Conservation (phyloP, 2,888 invertebrate species). For the Noctuana brunneofusca region DNA sequence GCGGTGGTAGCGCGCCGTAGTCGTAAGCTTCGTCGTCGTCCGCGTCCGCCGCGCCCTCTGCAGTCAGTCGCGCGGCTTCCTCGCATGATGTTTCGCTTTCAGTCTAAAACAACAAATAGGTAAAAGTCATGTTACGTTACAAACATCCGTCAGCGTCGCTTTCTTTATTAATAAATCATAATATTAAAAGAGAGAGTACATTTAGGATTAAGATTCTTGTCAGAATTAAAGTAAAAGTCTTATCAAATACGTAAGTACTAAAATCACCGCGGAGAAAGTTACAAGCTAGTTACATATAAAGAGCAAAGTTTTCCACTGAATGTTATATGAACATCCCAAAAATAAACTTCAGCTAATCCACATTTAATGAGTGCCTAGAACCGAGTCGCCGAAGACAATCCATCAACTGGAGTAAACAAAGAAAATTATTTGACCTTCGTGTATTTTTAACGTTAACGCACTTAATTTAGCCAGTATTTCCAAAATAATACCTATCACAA, state of each 20-base stretch:
- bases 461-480: no score
- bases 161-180: no score
- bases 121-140: not conserved
- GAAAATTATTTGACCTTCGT: not conserved
- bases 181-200: no score
- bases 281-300: no score
- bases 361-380: not conserved
- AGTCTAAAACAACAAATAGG: slow-evolving; percentile 82
- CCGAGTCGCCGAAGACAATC: not conserved
- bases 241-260: no score
- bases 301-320: slow-evolving; percentile 3
- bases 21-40: slow-evolving; percentile 85
- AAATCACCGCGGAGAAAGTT: no score
- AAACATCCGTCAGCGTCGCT: no score
- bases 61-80: slow-evolving; percentile 91
- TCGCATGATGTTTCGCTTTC: slow-evolving; percentile 94
- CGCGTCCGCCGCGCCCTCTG: slow-evolving; percentile 83
- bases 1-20: slow-evolving; percentile 91
- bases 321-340: not conserved
- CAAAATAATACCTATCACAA: not conserved
- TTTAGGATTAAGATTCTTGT: no score
- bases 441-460: not conserved
- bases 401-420: slow-evolving; percentile 27
- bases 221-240: no score
- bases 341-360: slow-evolving; percentile 11